Conservation (phyloP, 1,140 invertebrate species). For the Babylonia areolata region DNA sequence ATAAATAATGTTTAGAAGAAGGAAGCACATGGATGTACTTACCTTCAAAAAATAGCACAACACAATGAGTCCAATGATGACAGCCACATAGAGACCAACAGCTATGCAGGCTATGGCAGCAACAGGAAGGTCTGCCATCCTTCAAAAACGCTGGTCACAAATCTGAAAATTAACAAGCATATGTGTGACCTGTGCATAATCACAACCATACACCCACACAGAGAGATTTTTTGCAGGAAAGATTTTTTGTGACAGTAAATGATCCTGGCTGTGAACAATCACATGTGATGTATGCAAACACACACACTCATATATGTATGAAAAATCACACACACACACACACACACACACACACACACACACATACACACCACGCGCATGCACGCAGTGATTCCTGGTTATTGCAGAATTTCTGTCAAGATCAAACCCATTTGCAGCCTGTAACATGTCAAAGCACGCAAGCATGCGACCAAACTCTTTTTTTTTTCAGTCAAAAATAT, state of each 20-base stretch:
- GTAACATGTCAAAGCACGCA: constrained; percentile 11
- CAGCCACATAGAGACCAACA: constrained; percentile 24
- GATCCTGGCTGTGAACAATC: no score
- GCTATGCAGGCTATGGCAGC: constrained; percentile 41
- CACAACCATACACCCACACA: no score
- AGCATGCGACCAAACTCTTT: not conserved
- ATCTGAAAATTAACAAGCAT: not conserved
- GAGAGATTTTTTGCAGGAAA: no score
- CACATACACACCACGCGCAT: no score
- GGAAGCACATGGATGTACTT: not conserved
- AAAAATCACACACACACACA: no score
- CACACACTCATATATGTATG: no score
- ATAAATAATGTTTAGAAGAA: not conserved
- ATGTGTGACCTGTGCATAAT: no score
- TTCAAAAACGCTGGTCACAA: not conserved
- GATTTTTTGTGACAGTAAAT: no score
- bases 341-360: no score
- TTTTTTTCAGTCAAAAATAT: not conserved
- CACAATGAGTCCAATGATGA: constrained; percentile 18
- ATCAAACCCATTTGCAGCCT: not conserved
- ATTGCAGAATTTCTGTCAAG: no score
- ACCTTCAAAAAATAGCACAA: constrained; percentile 35
- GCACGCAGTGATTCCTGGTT: no score
- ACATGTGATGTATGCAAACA: no score
- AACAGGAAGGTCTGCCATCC: constrained; percentile 27